Base-by-base conservation (phyloP, 2,113 vertebrate genomes). In the Erpornis zantholeuca region DNA sequence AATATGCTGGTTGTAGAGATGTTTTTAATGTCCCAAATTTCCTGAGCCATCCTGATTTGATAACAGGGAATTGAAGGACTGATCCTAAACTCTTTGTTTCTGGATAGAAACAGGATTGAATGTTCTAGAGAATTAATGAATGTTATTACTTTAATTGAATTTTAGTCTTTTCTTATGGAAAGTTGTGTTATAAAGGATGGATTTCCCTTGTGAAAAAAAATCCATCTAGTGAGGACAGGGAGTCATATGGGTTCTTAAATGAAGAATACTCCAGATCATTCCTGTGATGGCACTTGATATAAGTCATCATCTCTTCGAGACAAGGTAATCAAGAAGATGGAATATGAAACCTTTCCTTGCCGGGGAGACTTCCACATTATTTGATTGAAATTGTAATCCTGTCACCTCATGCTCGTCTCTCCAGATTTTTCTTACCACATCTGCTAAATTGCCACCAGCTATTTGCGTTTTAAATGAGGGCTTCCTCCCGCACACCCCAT, bases 401-500 rank as follows among this genome's bases (percentile, higher is more conserved):
- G 88, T 92, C 88, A 92, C 94, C 56, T 92, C 53, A 3, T 54
- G 72, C 69, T 81, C 38, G 35, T 57, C 44, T 90, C 44, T 83
- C 68, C 79, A 68, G 82, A 90, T 93, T 96, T 94, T 95, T 86
- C 88, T 95, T 88, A 42, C 76, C 91, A 92, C 94, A 90, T 95
- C 94, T 97, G 97, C 96, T 96, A 71, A 94, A 82, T 94, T 96
- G 77, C 94, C 96, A 94, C 57, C 96, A 94, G 82, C 92, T 95
- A 93, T 96, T 97, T 97, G 96, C 9, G 78, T 97, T 97, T 97
- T 59, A 94, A 75, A 96, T 47, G 96, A 96, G 96, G 69, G 40
- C 54, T 97, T 82, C 95, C 95, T 95, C 95, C 92, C 47, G 40
- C 92, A 79, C 83, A 91, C 35, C 94, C 98, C 97, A 98, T 98